A percentile compares a stretch with the other conserved stretches of the same genome.
These are phyloP conservation scores for Carlito syrichta DNA, from an alignment of 2,113 vertebrate species.

Conservation along the genomic window DNA sequence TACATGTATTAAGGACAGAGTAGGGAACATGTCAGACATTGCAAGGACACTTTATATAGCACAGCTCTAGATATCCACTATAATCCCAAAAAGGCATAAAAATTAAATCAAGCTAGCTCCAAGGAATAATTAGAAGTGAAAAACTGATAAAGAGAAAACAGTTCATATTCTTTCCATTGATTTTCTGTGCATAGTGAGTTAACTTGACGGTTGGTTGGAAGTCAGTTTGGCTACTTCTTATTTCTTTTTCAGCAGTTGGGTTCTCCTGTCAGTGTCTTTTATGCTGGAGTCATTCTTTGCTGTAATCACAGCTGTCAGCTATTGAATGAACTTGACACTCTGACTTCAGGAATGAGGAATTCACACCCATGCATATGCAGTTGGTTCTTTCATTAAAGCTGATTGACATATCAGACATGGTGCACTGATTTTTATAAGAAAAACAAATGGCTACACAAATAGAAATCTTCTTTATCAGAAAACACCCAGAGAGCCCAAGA, in stretches of 20 bases:
- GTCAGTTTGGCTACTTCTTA: constrained; percentile 41
- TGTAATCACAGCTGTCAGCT: constrained; percentile 67
- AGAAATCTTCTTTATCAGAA: neutral
- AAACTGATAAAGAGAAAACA: constrained; percentile 56
- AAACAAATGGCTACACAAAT: neutral
- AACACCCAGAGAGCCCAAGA: neutral
- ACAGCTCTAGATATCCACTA: constrained; percentile 4
- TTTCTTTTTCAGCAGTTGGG: constrained; percentile 44
- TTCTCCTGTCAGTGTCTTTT: constrained; percentile 34
- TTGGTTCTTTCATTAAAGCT: constrained; percentile 52
- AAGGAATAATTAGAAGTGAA: constrained; percentile 66
- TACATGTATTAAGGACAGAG: neutral
- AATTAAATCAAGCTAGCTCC: constrained; percentile 61
- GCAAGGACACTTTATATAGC: neutral
- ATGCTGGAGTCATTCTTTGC: neutral
- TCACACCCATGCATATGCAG: constrained; percentile 20
- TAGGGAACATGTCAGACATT: neutral
- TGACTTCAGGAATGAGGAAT: neutral
- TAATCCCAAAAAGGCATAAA: constrained; percentile 37
- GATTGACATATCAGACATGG: neutral
- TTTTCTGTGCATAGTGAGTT: constrained; percentile 53
- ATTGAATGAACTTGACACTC: constrained; percentile 45
- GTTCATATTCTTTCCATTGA: constrained; percentile 65
- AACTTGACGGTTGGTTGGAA: constrained; percentile 33
- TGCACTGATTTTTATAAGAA: neutral